Evolutionary conservation across 2,888 invertebrate genomes (phyloP).

Genomic region (Drosophila percnosoma): DNA sequence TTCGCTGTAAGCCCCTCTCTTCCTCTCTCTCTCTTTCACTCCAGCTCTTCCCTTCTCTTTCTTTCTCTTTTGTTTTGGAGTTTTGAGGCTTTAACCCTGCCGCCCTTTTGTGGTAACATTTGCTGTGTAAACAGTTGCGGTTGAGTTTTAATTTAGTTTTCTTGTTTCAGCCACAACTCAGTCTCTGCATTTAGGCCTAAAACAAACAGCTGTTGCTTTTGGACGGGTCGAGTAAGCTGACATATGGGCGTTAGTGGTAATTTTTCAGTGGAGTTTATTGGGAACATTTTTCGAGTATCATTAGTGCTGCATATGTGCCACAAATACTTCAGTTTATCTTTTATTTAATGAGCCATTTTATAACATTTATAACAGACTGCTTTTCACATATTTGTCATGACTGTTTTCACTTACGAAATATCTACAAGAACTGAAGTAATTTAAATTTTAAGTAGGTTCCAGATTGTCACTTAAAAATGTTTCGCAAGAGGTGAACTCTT

Average conservation of each 20-base stretch:
- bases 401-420: neutral
- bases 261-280: constrained; percentile 75
- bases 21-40: constrained; percentile 12
- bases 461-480: neutral
- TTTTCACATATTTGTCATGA: constrained; percentile 1
- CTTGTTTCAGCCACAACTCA: constrained; percentile 43
- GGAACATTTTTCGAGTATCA: constrained; percentile 45
- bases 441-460: neutral
- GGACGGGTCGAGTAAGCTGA: constrained; percentile 63
- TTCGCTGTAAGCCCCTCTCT: constrained; percentile 21
- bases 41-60: constrained; percentile 5
- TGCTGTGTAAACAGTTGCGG: constrained; percentile 81
- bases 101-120: constrained; percentile 76
- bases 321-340: constrained; percentile 7
- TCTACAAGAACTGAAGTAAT: neutral
- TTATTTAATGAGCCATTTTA: constrained; percentile 25
- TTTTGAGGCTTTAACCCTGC: constrained; percentile 41
- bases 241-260: constrained; percentile 78
- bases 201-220: constrained; percentile 59
- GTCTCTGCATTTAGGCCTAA: constrained; percentile 25
- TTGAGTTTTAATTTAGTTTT: constrained; percentile 77
- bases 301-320: constrained; percentile 46
- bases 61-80: constrained; percentile 34
- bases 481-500: neutral
- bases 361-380: constrained; percentile 9